phyloP scores from a whole-genome alignment of 2,797 vertebrate species.

The Lerista edwardsae region DNA sequence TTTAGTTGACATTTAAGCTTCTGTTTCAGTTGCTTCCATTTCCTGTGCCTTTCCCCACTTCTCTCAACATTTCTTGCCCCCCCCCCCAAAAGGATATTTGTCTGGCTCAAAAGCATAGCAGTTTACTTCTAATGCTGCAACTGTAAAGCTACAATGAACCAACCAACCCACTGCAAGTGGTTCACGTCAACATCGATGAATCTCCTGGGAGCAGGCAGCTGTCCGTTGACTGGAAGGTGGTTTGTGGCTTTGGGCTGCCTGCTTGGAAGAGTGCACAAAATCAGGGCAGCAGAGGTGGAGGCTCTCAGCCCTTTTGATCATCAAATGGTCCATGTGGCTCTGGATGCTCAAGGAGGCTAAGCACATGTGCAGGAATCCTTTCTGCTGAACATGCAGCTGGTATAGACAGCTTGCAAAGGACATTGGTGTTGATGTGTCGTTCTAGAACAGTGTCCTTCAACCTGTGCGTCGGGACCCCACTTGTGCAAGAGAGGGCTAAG shows the following conservation, averaged over 20 bases:
- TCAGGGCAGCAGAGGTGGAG: background rate
- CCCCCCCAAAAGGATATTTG: background rate
- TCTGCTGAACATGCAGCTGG: background rate
- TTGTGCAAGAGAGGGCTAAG: no score
- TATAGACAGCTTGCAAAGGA: background rate
- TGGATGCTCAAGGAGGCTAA: background rate
- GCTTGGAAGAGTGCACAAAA: background rate
- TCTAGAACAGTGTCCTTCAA: no score
- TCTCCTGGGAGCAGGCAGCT: background rate
- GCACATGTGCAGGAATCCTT: background rate
- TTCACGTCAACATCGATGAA: background rate
- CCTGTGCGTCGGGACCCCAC: no score
- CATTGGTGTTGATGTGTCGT: no score
- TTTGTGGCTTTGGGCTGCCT: background rate
- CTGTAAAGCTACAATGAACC: background rate
- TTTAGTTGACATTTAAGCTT: conserved; percentile 18
- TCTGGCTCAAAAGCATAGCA: background rate
- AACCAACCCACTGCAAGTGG: background rate
- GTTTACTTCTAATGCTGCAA: background rate
- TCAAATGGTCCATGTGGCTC: background rate
- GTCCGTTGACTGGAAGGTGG: background rate
- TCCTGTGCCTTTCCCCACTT: background rate
- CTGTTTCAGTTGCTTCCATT: background rate
- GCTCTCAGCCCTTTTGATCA: background rate
- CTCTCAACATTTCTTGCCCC: background rate